Base-by-base conservation (phyloP, 2,113 vertebrate genomes). In the Megaceryle torquata region DNA sequence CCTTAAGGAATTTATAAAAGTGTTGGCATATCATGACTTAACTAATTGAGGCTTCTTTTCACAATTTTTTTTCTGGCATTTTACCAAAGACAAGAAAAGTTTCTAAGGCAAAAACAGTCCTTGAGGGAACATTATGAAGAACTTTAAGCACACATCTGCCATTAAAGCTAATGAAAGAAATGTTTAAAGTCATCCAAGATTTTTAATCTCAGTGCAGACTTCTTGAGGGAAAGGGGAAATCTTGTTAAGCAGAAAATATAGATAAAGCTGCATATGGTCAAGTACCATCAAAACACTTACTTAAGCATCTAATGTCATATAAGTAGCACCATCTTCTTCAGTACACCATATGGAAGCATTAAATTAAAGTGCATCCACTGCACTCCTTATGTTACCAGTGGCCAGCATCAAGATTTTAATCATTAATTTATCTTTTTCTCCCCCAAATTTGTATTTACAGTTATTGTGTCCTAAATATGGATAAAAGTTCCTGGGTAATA, bases 21-120 rank as follows among this genome's bases (percentile, higher is more conserved):
- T 86, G 72, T 91, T 95, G 83, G 69, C 83, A 92, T 93, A 95
- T 91, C 88, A 92, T 3, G 12, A 92, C 35, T 95, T 91, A 70
- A 91, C 46, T 87, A 92, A 89, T 41, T 89, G 81, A 95, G 41
- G 48, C 74, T 85, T 90, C 71, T 90, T 92, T 88, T 93, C 46
- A 53, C 86, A 64, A 8, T 82, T 88, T 92, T 39, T 39, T 88
- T 85, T 79, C 77, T 92, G 81, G 82, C 78, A 57, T 72, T 72
- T 89, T 91, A 78, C 75, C 81, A 94, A 94, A 82, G 77, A 78
- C 56, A 82, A 54, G 57, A 82, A 80, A 89, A 88, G 26, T 93
- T 93, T 82, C 85, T 88, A 46, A 80, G 50, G 81, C 57, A 76
- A 72, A 90, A 93, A 9, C 39, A 79, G 39, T 72, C 50, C 37